Evolutionary conservation across 2,888 invertebrate genomes (phyloP).

Genomic region (Harpalus rufipes): DNA sequence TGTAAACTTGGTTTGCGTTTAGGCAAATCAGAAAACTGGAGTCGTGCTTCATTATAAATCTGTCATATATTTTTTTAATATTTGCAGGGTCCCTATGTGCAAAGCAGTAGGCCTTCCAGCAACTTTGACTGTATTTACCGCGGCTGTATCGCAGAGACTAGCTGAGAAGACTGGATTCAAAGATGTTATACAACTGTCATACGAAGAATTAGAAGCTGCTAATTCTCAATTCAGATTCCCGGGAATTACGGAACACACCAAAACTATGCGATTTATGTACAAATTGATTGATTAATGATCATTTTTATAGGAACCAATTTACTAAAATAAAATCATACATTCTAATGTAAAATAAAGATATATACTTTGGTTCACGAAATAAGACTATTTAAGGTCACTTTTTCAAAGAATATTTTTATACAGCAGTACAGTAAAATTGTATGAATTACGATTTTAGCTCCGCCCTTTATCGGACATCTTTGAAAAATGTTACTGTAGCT

Average conservation of each 20-base stretch:
- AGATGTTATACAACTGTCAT: conserved; percentile 77
- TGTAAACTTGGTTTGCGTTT: too few species aligned
- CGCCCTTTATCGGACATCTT: too few species aligned
- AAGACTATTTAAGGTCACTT: too few species aligned
- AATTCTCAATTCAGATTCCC: conserved; percentile 68
- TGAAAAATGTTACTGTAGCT: too few species aligned
- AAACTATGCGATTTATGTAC: conserved; percentile 69
- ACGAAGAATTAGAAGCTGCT: conserved; percentile 77
- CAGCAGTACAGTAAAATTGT: too few species aligned
- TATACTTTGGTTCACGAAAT: too few species aligned
- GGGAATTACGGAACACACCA: conserved; percentile 69
- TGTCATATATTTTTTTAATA: too few species aligned
- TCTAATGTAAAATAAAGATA: background rate
- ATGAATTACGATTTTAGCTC: too few species aligned
- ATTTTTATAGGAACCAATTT: background rate
- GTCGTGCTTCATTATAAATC: too few species aligned
- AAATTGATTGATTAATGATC: conserved; percentile 39
- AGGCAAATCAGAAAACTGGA: too few species aligned
- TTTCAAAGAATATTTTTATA: too few species aligned
- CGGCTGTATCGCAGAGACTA: conserved; percentile 78
- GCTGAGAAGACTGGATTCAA: conserved; percentile 79
- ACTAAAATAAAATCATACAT: background rate
- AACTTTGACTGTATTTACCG: conserved; percentile 79
- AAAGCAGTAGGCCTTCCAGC: conserved; percentile 78
- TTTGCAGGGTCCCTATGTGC: conserved; percentile 78